phyloP scores from a whole-genome alignment of 2,113 vertebrate species.

The Crotalus tigris region DNA sequence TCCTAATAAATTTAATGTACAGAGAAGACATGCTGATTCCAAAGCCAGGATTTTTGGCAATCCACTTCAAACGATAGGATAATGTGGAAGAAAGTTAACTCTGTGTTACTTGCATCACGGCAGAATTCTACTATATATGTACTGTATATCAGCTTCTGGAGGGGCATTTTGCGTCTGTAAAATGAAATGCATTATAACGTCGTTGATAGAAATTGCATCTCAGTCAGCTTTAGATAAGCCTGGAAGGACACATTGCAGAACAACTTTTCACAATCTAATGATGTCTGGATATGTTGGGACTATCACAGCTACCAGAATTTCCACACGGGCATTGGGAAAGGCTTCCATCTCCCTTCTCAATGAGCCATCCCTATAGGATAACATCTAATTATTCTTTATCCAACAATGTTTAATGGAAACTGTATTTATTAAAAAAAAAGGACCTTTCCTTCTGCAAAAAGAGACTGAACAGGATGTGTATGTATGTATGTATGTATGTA shows the following conservation, averaged over 20 bases:
- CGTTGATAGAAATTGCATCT: neutral
- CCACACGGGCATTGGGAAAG: neutral
- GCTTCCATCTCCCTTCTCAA: neutral
- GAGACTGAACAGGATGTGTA: neutral
- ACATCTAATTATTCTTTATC: neutral
- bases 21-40: slow-evolving; percentile 39
- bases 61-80: slow-evolving; percentile 52
- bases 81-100: slow-evolving; percentile 20
- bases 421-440: neutral
- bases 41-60: slow-evolving; percentile 35
- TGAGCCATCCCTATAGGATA: neutral
- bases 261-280: neutral
- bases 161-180: neutral
- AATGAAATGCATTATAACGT: neutral
- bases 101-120: slow-evolving; percentile 23
- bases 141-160: neutral
- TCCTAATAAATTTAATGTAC: slow-evolving; percentile 47
- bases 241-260: neutral
- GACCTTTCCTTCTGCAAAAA: neutral
- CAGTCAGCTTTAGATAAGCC: neutral
- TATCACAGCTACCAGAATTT: neutral
- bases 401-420: neutral
- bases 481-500: neutral
- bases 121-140: neutral
- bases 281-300: neutral